phyloP scores from a whole-genome alignment of 2,797 vertebrate species.

The Sebastiscus albofasciatus region DNA sequence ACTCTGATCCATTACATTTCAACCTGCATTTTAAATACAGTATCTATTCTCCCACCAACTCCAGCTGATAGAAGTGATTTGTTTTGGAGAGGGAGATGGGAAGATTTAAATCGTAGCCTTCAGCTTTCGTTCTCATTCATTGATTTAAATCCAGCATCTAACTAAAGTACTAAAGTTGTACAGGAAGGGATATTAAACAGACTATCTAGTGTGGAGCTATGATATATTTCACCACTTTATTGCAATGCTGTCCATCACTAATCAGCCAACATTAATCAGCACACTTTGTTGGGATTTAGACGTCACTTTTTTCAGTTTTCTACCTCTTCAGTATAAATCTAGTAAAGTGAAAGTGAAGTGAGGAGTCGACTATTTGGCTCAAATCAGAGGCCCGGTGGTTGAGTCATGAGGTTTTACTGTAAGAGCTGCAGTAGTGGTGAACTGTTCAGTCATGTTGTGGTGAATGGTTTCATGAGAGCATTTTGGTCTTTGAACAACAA shows the following conservation, averaged over 20 bases:
- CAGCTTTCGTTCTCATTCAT: not conserved
- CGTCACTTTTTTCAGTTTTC: too few species aligned
- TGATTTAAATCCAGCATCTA: conserved; percentile 19
- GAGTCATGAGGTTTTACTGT: conserved; percentile 18
- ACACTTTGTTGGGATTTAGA: not conserved
- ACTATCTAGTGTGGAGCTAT: not conserved
- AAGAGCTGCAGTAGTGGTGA: not conserved
- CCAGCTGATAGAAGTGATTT: not conserved
- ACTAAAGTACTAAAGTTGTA: not conserved
- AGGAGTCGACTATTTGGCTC: not conserved
- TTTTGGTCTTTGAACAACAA: not conserved
- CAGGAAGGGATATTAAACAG: not conserved
- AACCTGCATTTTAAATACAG: not conserved
- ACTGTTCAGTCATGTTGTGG: not conserved
- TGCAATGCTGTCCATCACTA: not conserved
- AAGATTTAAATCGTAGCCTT: conserved; percentile 8
- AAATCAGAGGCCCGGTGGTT: not conserved
- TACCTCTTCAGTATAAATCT: too few species aligned
- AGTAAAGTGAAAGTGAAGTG: not conserved
- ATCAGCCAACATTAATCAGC: not conserved
- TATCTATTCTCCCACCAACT: not conserved
- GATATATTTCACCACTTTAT: not conserved
- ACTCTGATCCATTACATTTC: not conserved
- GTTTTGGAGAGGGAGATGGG: not conserved
- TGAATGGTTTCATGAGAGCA: not conserved